These are phyloP conservation scores for Temnothorax unifasciatus DNA, from an alignment of 2,888 invertebrate genomes.

Conservation along the genomic window DNA sequence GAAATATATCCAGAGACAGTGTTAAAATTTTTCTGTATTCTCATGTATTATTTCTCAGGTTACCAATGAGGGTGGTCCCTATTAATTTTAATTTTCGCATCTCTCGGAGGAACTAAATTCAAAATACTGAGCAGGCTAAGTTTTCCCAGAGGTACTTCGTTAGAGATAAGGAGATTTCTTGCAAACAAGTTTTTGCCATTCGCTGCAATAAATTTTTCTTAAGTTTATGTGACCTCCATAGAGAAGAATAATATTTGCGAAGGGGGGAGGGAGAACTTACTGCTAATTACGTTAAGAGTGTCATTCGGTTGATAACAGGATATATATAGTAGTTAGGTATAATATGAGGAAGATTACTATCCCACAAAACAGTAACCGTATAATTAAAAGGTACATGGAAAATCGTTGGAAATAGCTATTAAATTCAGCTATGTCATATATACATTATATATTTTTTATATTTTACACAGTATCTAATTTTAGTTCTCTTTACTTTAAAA, in stretches of 20 bases:
- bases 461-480: background rate
- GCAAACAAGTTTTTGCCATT: slow-evolving; percentile 71
- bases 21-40: slow-evolving; percentile 5
- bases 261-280: slow-evolving; percentile 33
- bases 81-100: slow-evolving; percentile 55
- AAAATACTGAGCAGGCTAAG: slow-evolving; percentile 46
- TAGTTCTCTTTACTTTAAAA: background rate
- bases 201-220: slow-evolving; percentile 66
- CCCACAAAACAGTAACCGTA: background rate
- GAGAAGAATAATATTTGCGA: slow-evolving; percentile 64
- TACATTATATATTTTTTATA: background rate
- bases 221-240: slow-evolving; percentile 63
- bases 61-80: slow-evolving; percentile 27
- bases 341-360: background rate
- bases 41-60: slow-evolving; percentile 14
- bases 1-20: background rate
- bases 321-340: slow-evolving; percentile 10
- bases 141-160: slow-evolving; percentile 69
- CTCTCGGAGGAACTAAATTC: slow-evolving; percentile 52
- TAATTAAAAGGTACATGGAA: slow-evolving; percentile 4
- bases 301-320: slow-evolving; percentile 8
- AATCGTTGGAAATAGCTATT: slow-evolving; percentile 12
- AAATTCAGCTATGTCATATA: background rate
- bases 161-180: slow-evolving; percentile 75
- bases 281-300: slow-evolving; percentile 60